These are phyloP conservation scores for Danaus melanippus DNA, from an alignment of 1,140 invertebrate species.

Conservation along the genomic window DNA sequence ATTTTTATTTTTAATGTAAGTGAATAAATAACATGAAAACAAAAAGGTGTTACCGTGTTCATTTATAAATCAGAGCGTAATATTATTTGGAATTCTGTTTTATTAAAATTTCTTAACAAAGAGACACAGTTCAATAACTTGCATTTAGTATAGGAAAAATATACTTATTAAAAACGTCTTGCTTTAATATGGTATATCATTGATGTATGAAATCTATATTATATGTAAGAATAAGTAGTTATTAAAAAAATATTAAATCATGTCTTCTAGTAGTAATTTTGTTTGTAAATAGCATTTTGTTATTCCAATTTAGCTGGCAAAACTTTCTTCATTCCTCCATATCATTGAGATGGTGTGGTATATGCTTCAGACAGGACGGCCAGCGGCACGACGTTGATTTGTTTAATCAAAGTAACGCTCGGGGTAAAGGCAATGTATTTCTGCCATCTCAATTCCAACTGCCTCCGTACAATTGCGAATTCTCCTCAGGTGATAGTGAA, in stretches of 20 bases:
- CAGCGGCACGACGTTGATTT: slow-evolving; percentile 53
- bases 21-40: slow-evolving; percentile 11
- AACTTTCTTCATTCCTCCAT: background rate
- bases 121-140: no score
- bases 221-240: no score
- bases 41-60: slow-evolving; percentile 19
- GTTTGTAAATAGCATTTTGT: no score
- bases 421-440: slow-evolving; percentile 41
- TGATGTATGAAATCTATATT: no score
- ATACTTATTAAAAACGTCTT: no score
- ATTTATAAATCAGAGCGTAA: slow-evolving; percentile 14
- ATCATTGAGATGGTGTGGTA: slow-evolving; percentile 30
- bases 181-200: no score
- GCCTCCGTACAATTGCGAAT: slow-evolving; percentile 52
- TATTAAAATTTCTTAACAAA: no score
- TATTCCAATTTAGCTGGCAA: no score
- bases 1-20: background rate
- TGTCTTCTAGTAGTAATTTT: no score
- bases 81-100: slow-evolving; percentile 21
- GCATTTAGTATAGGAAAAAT: no score
- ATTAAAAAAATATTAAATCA: background rate
- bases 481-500: slow-evolving; percentile 57
- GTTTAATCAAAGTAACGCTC: slow-evolving; percentile 59
- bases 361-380: slow-evolving; percentile 47
- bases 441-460: slow-evolving; percentile 61